Percentiles rank a stretch among this genome's conserved stretches.
Conservation (phyloP, 2,113 vertebrate species). For the Hippolais icterina region DNA sequence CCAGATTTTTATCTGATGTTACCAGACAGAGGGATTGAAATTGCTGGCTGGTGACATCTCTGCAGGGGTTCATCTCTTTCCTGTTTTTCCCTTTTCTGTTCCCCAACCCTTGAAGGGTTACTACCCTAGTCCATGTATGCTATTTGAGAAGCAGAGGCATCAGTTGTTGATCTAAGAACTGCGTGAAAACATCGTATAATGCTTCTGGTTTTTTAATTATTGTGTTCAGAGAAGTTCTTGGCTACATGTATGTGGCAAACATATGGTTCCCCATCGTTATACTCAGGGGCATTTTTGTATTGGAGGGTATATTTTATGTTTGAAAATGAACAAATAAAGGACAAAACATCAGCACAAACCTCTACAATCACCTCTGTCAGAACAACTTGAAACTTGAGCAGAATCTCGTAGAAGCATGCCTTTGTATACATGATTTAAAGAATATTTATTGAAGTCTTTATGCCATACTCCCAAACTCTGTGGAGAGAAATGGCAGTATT, state of each 20-base stretch:
- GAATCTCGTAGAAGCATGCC: neutral
- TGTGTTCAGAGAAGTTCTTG: neutral
- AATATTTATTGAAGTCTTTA: neutral
- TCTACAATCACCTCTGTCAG: neutral
- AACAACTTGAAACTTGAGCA: neutral
- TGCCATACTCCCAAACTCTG: too few species aligned
- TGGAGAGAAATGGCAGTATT: neutral
- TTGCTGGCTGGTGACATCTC: neutral
- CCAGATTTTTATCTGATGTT: neutral
- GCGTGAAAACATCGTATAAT: neutral
- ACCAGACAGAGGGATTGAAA: neutral
- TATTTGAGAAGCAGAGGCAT: neutral
- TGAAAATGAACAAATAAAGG: neutral
- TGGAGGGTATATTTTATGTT: neutral
- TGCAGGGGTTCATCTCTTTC: neutral
- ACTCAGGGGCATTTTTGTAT: neutral
- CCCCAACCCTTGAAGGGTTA: neutral
- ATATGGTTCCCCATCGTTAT: neutral
- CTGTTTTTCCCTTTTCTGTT: neutral
- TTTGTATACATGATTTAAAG: neutral
- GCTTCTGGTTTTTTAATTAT: neutral
- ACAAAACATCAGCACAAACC: fast-evolving
- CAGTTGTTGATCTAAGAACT: neutral
- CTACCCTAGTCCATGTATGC: fast-evolving
- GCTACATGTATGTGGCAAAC: neutral